Evolutionary conservation across 92 coral and sea anemone species (phyloP).

Genomic region (Palythoa grandis): DNA sequence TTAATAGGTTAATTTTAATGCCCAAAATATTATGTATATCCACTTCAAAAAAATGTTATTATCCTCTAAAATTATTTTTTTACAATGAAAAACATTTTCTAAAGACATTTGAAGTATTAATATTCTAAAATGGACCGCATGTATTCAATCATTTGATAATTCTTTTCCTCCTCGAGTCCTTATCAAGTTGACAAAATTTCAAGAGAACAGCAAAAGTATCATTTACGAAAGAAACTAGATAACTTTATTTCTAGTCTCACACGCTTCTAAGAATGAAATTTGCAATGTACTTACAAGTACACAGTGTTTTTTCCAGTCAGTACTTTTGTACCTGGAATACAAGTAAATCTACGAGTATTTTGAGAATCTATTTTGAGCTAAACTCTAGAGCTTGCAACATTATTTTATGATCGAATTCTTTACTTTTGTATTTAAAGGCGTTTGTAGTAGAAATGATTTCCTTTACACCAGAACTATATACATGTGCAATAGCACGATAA

Average conservation of each 20-base stretch:
- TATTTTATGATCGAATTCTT: conserved; percentile 50
- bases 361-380: conserved; percentile 44
- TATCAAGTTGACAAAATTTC: conserved; percentile 17
- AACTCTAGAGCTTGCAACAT: conserved; percentile 36
- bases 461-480: conserved; percentile 28
- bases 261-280: conserved; percentile 5
- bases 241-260: conserved; percentile 5
- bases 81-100: conserved; percentile 41
- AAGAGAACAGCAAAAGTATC: conserved; percentile 36
- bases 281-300: conserved; percentile 21
- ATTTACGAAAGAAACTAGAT: not conserved
- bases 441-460: conserved; percentile 38
- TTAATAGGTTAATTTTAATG: not conserved
- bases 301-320: conserved; percentile 25
- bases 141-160: not conserved
- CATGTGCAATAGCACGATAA: conserved; percentile 35
- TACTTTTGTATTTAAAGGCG: conserved; percentile 45
- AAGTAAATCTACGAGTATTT: conserved; percentile 39
- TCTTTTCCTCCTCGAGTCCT: not conserved
- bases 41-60: not conserved
- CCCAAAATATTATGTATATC: conserved; percentile 7
- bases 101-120: conserved; percentile 5
- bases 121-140: conserved; percentile 5
- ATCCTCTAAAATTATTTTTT: conserved; percentile 35
- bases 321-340: conserved; percentile 12